Conservation (phyloP, 2,888 invertebrate genomes). For the Cryptus viduatorius region DNA sequence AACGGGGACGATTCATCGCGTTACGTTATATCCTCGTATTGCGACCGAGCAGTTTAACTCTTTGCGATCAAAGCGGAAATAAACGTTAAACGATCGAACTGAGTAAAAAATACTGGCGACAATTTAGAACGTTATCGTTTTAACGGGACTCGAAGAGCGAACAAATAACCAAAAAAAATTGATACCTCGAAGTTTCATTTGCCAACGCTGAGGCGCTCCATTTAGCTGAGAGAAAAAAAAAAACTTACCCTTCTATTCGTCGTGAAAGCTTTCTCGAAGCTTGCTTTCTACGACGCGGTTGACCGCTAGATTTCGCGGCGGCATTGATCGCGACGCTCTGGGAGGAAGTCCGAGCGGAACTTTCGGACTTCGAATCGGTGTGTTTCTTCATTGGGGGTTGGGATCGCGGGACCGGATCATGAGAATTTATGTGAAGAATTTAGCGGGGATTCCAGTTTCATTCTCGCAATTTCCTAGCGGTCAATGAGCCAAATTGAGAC, state of each 20-base stretch:
- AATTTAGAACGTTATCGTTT: no score
- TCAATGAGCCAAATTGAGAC: neutral
- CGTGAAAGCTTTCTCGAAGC: slow-evolving; percentile 34
- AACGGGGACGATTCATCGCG: no score
- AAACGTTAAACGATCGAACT: neutral
- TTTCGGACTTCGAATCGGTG: slow-evolving; percentile 43
- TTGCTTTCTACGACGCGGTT: slow-evolving; percentile 50
- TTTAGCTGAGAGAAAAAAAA: neutral
- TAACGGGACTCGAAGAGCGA: no score
- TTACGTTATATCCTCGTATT: no score
- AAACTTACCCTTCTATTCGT: slow-evolving; percentile 45
- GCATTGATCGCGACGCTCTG: slow-evolving; percentile 41
- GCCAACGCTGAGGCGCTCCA: neutral
- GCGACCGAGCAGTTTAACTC: no score
- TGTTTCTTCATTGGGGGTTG: slow-evolving; percentile 55
- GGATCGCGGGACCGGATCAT: slow-evolving; percentile 26
- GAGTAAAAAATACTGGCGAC: neutral
- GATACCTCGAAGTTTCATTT: neutral
- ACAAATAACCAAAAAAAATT: neutral
- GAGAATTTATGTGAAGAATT: slow-evolving; percentile 26
- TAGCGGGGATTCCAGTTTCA: slow-evolving; percentile 13
- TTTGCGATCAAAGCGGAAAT: no score
- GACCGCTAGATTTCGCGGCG: slow-evolving; percentile 36
- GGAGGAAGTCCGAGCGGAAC: slow-evolving; percentile 37
- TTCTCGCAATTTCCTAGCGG: slow-evolving; percentile 30